phyloP scores from a whole-genome alignment of 1,140 invertebrate genomes.

The Pinna nobilis region DNA sequence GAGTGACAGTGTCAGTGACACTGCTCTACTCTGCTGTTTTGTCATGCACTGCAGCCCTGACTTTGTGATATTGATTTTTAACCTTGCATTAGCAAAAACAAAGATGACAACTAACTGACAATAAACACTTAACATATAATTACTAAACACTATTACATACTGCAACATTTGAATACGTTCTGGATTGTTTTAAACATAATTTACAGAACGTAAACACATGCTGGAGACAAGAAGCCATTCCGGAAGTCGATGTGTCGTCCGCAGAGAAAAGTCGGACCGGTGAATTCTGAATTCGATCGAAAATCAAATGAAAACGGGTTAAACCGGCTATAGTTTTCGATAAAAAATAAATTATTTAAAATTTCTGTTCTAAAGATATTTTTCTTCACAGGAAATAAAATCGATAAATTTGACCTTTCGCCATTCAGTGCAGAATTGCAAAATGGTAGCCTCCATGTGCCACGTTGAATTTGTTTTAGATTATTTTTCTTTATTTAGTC shows the following conservation, averaged over 20 bases:
- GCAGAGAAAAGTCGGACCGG: not conserved
- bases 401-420: slow-evolving; percentile 5
- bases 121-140: no score
- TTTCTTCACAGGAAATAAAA: not conserved
- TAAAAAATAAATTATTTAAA: not conserved
- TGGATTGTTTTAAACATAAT: slow-evolving; percentile 15
- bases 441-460: slow-evolving; percentile 48
- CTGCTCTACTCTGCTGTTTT: no score
- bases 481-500: no score
- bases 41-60: no score
- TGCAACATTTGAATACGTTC: not conserved
- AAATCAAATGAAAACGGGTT: not conserved
- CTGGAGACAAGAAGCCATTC: slow-evolving; percentile 16
- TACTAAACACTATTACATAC: no score
- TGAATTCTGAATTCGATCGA: not conserved
- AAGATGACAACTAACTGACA: no score
- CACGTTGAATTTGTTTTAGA: slow-evolving; percentile 40
- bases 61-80: no score
- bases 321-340: not conserved
- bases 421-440: slow-evolving; percentile 28
- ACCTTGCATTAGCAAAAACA: no score
- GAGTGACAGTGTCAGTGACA: no score
- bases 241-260: not conserved
- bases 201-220: slow-evolving; percentile 26
- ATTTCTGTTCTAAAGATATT: not conserved